phyloP scores from a whole-genome alignment of 2,113 vertebrate genomes.

The Cephalopholis sonnerati region DNA sequence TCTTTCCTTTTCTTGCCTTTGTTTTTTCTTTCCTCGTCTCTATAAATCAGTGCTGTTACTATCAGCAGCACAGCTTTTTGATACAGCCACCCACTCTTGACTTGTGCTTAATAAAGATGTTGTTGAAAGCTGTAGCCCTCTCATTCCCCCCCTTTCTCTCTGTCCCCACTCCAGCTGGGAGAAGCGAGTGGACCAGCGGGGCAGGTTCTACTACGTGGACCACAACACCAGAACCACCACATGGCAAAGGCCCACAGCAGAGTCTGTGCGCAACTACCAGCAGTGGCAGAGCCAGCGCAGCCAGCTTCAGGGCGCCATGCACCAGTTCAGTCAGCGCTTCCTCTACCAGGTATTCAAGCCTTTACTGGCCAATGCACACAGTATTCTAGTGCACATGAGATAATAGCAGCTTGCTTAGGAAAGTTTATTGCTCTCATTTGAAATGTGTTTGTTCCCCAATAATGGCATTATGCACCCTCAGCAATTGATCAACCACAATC shows the following conservation, averaged over 20 bases:
- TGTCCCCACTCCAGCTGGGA: constrained; percentile 88
- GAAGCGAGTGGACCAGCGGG: constrained; percentile 95
- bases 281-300: constrained; percentile 97
- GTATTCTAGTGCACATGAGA: not conserved
- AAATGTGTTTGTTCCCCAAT: too few relatives aligned
- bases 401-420: too few relatives aligned
- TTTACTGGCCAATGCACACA: not conserved
- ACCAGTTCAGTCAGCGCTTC: constrained; percentile 98
- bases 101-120: constrained; percentile 33
- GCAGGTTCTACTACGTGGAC: constrained; percentile 96
- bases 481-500: too few relatives aligned
- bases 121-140: constrained; percentile 29
- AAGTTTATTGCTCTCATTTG: too few relatives aligned
- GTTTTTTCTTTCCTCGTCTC: constrained; percentile 34
- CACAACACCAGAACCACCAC: constrained; percentile 99
- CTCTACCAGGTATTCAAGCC: constrained; percentile 91
- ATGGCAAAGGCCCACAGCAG: constrained; percentile 96
- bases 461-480: too few relatives aligned
- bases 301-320: constrained; percentile 98
- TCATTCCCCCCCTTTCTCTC: constrained; percentile 13
- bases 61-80: constrained; percentile 2
- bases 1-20: constrained; percentile 49
- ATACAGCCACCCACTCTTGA: constrained; percentile 36
- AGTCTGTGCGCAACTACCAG: constrained; percentile 96
- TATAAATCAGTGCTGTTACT: constrained; percentile 27